phyloP scores from a whole-genome alignment of 2,888 invertebrate genomes.

The Drosophila hamatofila region DNA sequence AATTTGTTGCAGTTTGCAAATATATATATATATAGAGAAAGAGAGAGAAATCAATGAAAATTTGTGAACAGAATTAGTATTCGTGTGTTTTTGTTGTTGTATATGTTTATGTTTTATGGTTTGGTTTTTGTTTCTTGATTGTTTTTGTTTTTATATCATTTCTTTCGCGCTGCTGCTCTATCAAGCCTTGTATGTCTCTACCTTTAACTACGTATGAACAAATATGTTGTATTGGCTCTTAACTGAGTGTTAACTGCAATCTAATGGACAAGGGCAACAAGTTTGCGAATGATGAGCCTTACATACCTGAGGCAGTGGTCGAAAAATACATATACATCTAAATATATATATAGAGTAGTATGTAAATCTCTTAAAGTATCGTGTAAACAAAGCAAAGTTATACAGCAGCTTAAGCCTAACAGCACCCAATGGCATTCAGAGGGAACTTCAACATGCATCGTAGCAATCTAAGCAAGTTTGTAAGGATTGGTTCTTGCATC shows the following conservation, averaged over 20 bases:
- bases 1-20: conserved; percentile 38
- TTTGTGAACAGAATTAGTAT: conserved; percentile 34
- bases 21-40: conserved; percentile 15
- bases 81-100: conserved; percentile 21
- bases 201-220: conserved; percentile 8
- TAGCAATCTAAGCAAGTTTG: conserved; percentile 1
- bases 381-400: conserved; percentile 18
- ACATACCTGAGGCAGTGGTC: conserved; percentile 31
- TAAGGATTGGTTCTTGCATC: background rate
- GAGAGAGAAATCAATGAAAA: conserved; percentile 42
- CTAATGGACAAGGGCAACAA: background rate
- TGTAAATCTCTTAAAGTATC: conserved; percentile 5
- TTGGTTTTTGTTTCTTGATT: conserved; percentile 6
- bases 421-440: conserved; percentile 3
- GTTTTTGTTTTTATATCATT: conserved; percentile 15
- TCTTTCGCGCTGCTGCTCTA: conserved; percentile 20
- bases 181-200: conserved; percentile 19
- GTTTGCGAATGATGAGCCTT: conserved; percentile 19
- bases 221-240: background rate
- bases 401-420: conserved; percentile 9
- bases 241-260: conserved; percentile 1
- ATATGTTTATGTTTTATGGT: background rate
- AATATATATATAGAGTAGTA: background rate
- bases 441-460: conserved; percentile 17
- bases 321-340: conserved; percentile 17